These are phyloP conservation scores for Gallinago media DNA, from an alignment of 2,113 vertebrate genomes.

Conservation along the genomic window DNA sequence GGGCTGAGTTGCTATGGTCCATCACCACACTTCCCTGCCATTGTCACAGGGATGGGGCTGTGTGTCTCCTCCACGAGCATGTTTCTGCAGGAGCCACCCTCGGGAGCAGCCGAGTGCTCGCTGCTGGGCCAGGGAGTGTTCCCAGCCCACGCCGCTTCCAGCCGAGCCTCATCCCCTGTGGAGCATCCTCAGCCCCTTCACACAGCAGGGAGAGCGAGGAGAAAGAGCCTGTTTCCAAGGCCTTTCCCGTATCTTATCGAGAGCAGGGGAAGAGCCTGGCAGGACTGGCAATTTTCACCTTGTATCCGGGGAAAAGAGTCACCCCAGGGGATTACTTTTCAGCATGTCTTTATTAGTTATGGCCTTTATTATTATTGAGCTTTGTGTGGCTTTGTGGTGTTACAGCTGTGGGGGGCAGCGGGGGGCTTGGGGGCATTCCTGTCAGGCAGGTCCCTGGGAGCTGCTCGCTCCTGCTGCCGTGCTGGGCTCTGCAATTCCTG, in stretches of 20 bases:
- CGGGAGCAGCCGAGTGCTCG: rapidly evolving
- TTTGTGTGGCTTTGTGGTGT: not conserved
- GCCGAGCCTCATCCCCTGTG: not conserved
- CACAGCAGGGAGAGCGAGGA: not conserved
- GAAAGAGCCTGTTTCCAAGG: not conserved
- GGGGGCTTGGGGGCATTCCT: not conserved
- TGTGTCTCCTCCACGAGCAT: not conserved
- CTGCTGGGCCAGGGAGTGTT: rapidly evolving
- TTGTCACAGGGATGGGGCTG: not conserved
- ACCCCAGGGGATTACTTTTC: not conserved
- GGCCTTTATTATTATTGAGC: not conserved
- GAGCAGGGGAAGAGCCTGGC: not conserved
- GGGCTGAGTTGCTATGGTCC: not conserved
- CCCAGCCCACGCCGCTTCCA: not conserved
- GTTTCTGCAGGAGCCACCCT: rapidly evolving
- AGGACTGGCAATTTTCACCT: not conserved
- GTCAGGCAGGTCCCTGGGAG: not conserved
- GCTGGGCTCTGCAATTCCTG: too few species aligned
- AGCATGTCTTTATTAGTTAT: not conserved
- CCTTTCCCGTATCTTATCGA: not conserved
- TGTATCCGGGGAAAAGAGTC: not conserved
- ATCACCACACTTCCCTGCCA: rapidly evolving
- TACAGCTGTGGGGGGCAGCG: rapidly evolving
- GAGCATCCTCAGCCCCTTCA: not conserved
- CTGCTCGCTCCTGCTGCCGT: not conserved